Evolutionary conservation across 2,113 vertebrate genomes (phyloP).

Genomic region (Neotoma lepida): DNA sequence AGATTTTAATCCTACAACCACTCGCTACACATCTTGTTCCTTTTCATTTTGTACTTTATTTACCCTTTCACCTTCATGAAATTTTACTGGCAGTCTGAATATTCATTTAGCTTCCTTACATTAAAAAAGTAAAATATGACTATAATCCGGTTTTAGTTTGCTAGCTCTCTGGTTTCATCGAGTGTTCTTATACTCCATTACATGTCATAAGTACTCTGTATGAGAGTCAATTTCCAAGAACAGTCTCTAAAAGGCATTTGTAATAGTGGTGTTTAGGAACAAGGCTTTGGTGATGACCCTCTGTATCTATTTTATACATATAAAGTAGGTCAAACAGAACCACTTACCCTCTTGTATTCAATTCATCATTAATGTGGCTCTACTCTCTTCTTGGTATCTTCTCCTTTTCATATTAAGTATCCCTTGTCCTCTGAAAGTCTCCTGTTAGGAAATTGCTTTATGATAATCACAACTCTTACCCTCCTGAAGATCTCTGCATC

Average conservation of each 20-base stretch:
- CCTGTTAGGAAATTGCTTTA: constrained; percentile 65
- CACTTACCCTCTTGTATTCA: constrained; percentile 1
- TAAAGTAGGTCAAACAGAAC: constrained; percentile 56
- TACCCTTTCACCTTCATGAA: neutral
- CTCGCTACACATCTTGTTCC: neutral
- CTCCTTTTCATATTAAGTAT: constrained; percentile 59
- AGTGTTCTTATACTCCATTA: constrained; percentile 33
- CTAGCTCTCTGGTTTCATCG: constrained; percentile 13
- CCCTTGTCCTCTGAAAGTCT: constrained; percentile 36
- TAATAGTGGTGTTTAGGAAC: constrained; percentile 32
- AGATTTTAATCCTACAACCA: neutral
- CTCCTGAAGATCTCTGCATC: constrained; percentile 41
- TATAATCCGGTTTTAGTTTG: constrained; percentile 49
- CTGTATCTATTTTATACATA: constrained; percentile 56
- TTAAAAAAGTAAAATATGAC: neutral
- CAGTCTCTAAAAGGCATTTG: constrained; percentile 38
- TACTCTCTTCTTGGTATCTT: constrained; percentile 34
- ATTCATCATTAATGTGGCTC: constrained; percentile 50
- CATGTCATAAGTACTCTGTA: neutral
- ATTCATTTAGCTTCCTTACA: constrained; percentile 13
- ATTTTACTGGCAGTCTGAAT: neutral
- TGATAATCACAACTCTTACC: constrained; percentile 56
- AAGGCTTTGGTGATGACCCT: constrained; percentile 10
- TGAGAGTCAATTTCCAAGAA: constrained; percentile 55
- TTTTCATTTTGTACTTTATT: neutral